Conservation (phyloP, 2,113 vertebrate species). For the Atlantisia rogersi region DNA sequence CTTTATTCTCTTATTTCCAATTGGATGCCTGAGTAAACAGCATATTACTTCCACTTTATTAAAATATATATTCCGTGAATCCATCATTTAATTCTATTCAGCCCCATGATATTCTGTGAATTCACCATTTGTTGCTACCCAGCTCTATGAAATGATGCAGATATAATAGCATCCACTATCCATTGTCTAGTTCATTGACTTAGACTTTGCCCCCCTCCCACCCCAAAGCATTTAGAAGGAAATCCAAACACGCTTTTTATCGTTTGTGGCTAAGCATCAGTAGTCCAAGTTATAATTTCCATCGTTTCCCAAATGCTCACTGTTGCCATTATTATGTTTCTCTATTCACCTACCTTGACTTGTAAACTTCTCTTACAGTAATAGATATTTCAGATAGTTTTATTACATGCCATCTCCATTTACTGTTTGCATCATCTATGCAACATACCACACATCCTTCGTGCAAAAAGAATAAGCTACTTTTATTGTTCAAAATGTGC, state of each 20-base stretch:
- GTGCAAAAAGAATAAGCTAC: background rate
- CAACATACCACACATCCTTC: background rate
- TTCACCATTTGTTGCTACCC: background rate
- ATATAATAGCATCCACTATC: background rate
- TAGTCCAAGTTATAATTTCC: background rate
- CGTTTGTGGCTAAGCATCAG: background rate
- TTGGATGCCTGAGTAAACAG: background rate
- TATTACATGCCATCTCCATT: background rate
- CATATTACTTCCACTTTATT: background rate
- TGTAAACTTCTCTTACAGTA: background rate
- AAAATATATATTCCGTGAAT: background rate
- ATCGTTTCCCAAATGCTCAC: background rate
- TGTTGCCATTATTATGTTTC: background rate
- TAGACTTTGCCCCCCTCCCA: background rate
- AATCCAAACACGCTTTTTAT: background rate
- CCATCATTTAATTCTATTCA: background rate
- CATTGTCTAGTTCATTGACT: background rate
- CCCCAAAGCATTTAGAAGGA: rapidly evolving
- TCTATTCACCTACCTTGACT: background rate
- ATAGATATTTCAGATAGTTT: background rate
- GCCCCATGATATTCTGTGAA: background rate
- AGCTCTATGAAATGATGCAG: background rate
- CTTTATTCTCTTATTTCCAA: background rate
- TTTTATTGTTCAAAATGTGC: background rate
- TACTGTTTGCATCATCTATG: background rate